Conservation (phyloP, 2,888 invertebrate genomes). For the Cetonia aurata region DNA sequence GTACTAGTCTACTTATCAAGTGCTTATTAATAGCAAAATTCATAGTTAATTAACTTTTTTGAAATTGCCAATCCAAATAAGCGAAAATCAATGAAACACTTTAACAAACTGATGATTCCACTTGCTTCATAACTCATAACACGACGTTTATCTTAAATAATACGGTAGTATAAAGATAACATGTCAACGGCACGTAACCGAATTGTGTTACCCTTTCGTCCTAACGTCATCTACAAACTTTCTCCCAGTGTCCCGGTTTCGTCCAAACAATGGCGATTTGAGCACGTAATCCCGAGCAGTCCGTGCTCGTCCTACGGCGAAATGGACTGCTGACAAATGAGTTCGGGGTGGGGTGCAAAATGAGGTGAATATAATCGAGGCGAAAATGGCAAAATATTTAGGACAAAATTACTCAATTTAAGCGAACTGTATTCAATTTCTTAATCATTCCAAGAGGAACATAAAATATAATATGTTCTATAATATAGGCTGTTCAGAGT, state of each 20-base stretch:
- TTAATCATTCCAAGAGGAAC: too few species aligned
- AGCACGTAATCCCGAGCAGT: background rate
- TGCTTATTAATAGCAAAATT: too few species aligned
- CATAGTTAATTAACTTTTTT: too few species aligned
- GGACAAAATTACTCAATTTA: background rate
- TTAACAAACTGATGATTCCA: too few species aligned
- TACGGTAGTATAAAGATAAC: too few species aligned
- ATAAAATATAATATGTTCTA: background rate
- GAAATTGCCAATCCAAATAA: too few species aligned
- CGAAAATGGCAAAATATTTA: background rate
- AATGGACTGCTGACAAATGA: constrained; percentile 9
- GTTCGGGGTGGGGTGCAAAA: background rate
- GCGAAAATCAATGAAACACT: too few species aligned
- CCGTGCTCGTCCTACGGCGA: background rate
- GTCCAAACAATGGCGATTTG: background rate
- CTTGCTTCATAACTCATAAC: too few species aligned
- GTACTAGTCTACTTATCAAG: too few species aligned
- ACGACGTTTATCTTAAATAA: too few species aligned
- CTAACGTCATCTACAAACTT: background rate
- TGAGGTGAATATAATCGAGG: background rate
- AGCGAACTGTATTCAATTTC: too few species aligned
- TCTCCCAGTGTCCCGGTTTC: constrained; percentile 1
- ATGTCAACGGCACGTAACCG: background rate
- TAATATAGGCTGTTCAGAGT: too few species aligned
- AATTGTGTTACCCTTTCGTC: constrained; percentile 9